Percentiles rank a stretch among this genome's conserved stretches.
Conservation (phyloP, 2,888 invertebrate genomes). For the Diploptera punctata region DNA sequence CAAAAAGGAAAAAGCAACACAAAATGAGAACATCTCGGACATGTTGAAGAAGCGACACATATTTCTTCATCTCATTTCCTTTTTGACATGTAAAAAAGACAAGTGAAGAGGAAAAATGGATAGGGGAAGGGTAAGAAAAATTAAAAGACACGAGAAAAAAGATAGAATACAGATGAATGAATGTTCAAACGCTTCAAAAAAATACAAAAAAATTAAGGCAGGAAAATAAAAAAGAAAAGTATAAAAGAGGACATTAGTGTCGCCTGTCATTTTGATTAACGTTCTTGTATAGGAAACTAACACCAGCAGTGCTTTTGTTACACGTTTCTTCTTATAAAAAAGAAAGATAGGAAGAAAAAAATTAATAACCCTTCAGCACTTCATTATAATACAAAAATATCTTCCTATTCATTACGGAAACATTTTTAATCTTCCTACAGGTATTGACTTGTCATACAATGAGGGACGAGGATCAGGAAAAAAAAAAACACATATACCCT, state of each 20-base stretch:
- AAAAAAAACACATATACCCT: too few species aligned
- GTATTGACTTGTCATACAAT: too few species aligned
- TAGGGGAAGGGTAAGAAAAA: not conserved
- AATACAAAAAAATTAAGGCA: not conserved
- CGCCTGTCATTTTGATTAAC: conserved; percentile 8
- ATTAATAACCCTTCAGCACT: conserved; percentile 2
- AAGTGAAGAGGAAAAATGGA: not conserved
- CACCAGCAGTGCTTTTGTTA: not conserved
- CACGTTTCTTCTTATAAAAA: not conserved
- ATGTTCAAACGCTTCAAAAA: not conserved
- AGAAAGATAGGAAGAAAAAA: not conserved
- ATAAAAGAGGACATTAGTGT: not conserved
- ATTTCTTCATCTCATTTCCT: not conserved
- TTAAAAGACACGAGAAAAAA: not conserved
- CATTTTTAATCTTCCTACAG: too few species aligned
- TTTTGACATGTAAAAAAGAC: conserved; percentile 2
- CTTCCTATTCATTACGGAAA: too few species aligned
- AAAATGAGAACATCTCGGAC: too few species aligned
- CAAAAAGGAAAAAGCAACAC: not conserved
- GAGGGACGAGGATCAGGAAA: too few species aligned
- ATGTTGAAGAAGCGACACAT: too few species aligned
- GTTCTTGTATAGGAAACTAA: not conserved
- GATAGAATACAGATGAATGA: not conserved
- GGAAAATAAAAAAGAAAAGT: not conserved
- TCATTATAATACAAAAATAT: not conserved